Evolutionary conservation across 2,888 invertebrate genomes (phyloP).

Genomic region (Platycnemis pennipes): DNA sequence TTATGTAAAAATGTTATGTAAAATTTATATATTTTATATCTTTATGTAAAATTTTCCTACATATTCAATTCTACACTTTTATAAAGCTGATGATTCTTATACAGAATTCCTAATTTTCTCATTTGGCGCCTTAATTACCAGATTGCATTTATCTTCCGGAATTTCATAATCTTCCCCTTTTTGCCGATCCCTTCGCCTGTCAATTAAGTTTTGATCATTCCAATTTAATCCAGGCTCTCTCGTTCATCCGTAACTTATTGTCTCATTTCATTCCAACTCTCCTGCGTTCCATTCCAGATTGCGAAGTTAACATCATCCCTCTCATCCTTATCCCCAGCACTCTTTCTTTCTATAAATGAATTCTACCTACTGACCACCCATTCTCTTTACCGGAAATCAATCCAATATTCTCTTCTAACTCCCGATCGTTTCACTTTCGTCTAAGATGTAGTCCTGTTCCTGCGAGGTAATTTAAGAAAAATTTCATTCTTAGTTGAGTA

Average conservation of each 20-base stretch:
- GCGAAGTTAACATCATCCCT: background rate
- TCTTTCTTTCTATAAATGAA: too few relatives aligned
- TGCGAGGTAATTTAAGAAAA: background rate
- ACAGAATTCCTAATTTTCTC: background rate
- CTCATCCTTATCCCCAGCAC: background rate
- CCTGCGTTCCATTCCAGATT: background rate
- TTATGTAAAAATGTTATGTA: too few relatives aligned
- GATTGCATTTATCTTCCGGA: background rate
- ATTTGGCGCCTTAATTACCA: background rate
- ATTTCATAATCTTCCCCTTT: background rate
- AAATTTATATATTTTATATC: too few relatives aligned
- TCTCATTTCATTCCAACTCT: background rate
- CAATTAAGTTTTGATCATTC: background rate
- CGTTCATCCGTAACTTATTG: conserved; percentile 1
- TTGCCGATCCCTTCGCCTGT: background rate
- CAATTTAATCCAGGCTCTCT: background rate
- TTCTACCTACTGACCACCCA: background rate
- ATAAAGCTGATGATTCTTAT: too few relatives aligned
- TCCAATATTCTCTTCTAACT: background rate
- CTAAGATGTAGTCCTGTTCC: background rate
- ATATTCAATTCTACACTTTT: too few relatives aligned
- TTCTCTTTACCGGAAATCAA: background rate
- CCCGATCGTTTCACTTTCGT: background rate
- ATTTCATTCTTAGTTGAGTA: background rate
- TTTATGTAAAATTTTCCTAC: too few relatives aligned